These are phyloP conservation scores for Elephantulus edwardii DNA, from an alignment of 2,113 vertebrate genomes.

Conservation along the genomic window DNA sequence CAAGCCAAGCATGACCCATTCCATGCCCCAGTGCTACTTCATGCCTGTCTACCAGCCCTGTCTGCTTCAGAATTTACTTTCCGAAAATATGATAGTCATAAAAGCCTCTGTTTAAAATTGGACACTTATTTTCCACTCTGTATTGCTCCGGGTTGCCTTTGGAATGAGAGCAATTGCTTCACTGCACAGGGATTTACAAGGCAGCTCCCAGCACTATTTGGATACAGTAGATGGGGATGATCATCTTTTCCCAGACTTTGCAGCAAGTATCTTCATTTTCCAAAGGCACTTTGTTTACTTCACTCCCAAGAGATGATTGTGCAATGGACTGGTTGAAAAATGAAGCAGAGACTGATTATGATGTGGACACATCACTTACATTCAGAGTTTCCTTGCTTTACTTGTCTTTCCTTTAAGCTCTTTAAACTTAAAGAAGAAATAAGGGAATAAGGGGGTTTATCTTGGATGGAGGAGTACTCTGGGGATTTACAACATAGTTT, in stretches of 20 bases:
- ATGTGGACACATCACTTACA: not conserved
- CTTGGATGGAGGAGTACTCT: not conserved
- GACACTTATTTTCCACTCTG: conserved; percentile 50
- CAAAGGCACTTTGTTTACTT: conserved; percentile 19
- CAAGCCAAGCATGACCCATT: not conserved
- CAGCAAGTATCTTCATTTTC: not conserved
- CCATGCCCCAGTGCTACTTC: not conserved
- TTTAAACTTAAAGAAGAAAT: not conserved
- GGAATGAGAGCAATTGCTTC: not conserved
- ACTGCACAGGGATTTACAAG: conserved; percentile 20
- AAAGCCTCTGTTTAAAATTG: conserved; percentile 44
- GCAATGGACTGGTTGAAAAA: conserved; percentile 53
- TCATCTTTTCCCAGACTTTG: conserved; percentile 21
- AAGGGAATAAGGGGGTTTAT: not conserved
- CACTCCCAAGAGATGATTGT: conserved; percentile 2
- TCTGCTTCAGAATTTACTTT: conserved; percentile 53
- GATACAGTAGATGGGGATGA: not conserved
- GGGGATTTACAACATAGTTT: not conserved
- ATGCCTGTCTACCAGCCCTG: not conserved
- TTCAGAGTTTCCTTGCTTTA: not conserved
- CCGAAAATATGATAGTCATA: conserved; percentile 53
- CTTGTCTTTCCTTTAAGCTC: conserved; percentile 1
- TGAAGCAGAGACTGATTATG: not conserved
- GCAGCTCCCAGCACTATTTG: not conserved
- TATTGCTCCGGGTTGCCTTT: not conserved